phyloP scores from a whole-genome alignment of 1,140 invertebrate genomes.

The Nephotettix cincticeps region DNA sequence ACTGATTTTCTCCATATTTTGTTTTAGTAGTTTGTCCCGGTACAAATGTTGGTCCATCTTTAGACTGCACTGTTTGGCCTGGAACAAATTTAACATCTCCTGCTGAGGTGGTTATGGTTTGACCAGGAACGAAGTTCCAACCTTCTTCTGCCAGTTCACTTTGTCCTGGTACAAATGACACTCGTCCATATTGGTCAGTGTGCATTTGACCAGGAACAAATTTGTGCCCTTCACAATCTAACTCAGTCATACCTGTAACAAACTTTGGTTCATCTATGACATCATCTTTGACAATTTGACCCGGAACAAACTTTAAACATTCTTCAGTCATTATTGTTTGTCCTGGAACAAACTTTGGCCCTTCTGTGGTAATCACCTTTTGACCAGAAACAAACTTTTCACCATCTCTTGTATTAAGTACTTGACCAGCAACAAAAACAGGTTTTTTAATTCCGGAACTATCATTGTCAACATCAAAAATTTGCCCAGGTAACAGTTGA shows the following conservation, averaged over 20 bases:
- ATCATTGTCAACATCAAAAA: slow-evolving; percentile 59
- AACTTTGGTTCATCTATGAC: slow-evolving; percentile 47
- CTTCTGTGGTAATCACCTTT: slow-evolving; percentile 32
- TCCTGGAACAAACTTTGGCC: slow-evolving; percentile 66
- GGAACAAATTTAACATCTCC: slow-evolving; percentile 62
- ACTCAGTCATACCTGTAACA: slow-evolving; percentile 52
- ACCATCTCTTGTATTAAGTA: slow-evolving; percentile 61
- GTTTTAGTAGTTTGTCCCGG: slow-evolving; percentile 62
- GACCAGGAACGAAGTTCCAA: slow-evolving; percentile 62
- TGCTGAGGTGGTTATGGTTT: slow-evolving; percentile 64
- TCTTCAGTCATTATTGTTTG: slow-evolving; percentile 66
- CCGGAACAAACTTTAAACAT: slow-evolving; percentile 66
- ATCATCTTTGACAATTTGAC: slow-evolving; percentile 55
- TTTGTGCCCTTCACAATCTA: slow-evolving; percentile 44
- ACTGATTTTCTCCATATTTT: slow-evolving; percentile 37
- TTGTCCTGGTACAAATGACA: slow-evolving; percentile 67
- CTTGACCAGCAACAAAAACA: slow-evolving; percentile 62
- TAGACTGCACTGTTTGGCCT: slow-evolving; percentile 57
- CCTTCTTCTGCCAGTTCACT: slow-evolving; percentile 54
- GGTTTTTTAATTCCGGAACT: slow-evolving; percentile 56
- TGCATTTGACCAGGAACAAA: slow-evolving; percentile 66
- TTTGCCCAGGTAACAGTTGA: slow-evolving; percentile 66
- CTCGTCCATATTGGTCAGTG: slow-evolving; percentile 63
- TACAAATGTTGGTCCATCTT: slow-evolving; percentile 60
- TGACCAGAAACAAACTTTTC: slow-evolving; percentile 68